These are phyloP conservation scores for Microcebus ravelobensis DNA, from an alignment of 2,113 vertebrate species.

Conservation along the genomic window DNA sequence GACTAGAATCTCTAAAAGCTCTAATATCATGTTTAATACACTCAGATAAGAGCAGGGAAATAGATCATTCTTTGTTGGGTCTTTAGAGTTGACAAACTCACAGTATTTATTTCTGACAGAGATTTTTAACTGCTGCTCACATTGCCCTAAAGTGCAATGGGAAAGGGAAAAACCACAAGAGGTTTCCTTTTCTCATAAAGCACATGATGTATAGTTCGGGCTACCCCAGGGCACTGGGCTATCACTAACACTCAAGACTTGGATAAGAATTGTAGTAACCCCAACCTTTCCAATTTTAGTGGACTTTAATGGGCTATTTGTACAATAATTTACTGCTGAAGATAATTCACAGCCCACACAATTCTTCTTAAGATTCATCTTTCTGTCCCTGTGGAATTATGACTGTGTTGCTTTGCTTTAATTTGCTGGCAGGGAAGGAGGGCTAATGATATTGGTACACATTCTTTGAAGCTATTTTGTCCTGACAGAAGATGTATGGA, in stretches of 20 bases:
- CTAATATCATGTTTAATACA: neutral
- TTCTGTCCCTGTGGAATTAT: constrained; percentile 10
- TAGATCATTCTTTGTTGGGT: neutral
- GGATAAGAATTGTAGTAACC: neutral
- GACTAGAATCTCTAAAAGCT: neutral
- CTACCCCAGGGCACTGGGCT: neutral
- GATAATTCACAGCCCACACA: constrained; percentile 27
- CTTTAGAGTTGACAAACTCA: neutral
- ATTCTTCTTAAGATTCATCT: neutral
- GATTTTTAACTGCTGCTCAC: constrained; percentile 17
- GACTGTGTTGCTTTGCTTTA: constrained; percentile 27
- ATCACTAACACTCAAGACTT: neutral
- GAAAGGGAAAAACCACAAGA: neutral
- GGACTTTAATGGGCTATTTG: neutral
- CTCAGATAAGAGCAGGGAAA: neutral
- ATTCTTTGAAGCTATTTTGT: neutral
- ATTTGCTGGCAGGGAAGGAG: neutral
- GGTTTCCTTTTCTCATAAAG: neutral
- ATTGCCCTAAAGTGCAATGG: neutral
- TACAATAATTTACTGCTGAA: constrained; percentile 14
- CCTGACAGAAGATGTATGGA: neutral
- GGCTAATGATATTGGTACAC: neutral
- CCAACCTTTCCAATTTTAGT: constrained; percentile 29
- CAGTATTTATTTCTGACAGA: neutral
- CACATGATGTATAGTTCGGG: neutral